Conservation (phyloP, 2,113 vertebrate species). For the Microtus montanus region DNA sequence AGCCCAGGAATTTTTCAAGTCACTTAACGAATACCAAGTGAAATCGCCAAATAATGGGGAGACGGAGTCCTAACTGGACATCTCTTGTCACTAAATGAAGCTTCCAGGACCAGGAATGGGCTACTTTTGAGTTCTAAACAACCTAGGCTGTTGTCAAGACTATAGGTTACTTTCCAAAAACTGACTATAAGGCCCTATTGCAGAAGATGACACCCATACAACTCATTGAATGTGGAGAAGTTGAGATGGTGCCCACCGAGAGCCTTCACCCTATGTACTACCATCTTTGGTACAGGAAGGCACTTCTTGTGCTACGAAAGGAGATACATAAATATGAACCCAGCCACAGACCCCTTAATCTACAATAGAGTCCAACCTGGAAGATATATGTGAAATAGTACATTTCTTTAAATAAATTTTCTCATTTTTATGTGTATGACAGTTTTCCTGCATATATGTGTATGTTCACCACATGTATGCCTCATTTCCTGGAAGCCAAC, state of each 20-base stretch:
- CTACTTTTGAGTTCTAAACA: not conserved
- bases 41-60: not conserved
- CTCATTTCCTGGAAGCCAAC: not conserved
- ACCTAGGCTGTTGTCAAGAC: not conserved
- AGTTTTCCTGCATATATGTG: not conserved
- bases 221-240: not conserved
- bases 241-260: not conserved
- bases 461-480: not conserved
- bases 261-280: not conserved
- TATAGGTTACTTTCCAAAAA: not conserved
- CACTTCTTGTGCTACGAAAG: not conserved
- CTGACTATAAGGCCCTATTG: not conserved
- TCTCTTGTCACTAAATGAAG: not conserved
- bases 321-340: not conserved
- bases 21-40: not conserved
- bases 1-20: not conserved
- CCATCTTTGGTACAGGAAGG: not conserved
- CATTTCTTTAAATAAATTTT: not conserved
- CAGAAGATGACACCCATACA: not conserved
- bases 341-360: not conserved
- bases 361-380: not conserved
- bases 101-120: not conserved
- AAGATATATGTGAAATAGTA: not conserved
- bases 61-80: not conserved
- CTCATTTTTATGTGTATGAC: not conserved